These are phyloP conservation scores for Cynocephalus volans DNA, from an alignment of 2,113 vertebrate species.

Conservation along the genomic window DNA sequence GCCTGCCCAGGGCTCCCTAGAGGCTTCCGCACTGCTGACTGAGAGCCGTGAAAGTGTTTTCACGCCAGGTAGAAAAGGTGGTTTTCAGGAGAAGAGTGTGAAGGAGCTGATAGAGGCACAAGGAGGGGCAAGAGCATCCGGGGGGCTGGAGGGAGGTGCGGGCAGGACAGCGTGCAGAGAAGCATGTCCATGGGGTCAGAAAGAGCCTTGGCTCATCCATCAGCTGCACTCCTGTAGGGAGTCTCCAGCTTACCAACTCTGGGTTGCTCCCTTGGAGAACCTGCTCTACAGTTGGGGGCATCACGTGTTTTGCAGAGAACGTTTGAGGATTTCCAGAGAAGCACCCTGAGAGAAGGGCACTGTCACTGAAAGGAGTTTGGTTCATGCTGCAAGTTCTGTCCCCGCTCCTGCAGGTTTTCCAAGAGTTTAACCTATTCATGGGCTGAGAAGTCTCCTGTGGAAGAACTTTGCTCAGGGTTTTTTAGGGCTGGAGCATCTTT, in stretches of 20 bases:
- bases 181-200: neutral
- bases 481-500: neutral
- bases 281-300: neutral
- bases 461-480: neutral
- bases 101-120: neutral
- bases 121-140: neutral
- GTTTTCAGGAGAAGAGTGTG: neutral
- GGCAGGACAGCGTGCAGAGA: rapidly evolving
- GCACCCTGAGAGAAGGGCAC: neutral
- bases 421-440: neutral
- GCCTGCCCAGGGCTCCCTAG: rapidly evolving
- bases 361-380: neutral
- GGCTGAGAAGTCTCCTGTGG: neutral
- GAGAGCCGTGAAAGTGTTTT: neutral
- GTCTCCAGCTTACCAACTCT: neutral
- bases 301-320: rapidly evolving
- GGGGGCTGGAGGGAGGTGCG: rapidly evolving
- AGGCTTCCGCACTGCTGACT: neutral
- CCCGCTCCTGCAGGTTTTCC: neutral
- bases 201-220: rapidly evolving
- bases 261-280: neutral
- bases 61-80: neutral
- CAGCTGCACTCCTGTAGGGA: neutral
- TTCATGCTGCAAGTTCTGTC: rapidly evolving
- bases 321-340: neutral